Conservation (phyloP, 2,113 vertebrate genomes). For the Ophiodon elongatus region DNA sequence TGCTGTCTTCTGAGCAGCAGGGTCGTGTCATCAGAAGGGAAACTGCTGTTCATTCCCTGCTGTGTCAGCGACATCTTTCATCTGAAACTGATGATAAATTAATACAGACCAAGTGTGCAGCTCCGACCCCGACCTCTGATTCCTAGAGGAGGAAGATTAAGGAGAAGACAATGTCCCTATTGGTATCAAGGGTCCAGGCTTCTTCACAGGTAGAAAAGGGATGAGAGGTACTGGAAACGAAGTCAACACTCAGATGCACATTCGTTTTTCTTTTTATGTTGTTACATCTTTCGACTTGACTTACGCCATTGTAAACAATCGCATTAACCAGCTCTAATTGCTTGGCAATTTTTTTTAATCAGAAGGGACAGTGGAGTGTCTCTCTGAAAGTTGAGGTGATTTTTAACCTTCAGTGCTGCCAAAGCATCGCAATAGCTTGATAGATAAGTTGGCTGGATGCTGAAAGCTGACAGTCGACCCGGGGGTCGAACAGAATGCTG, state of each 20-base stretch:
- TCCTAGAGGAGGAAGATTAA: constrained; percentile 1
- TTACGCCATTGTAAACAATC: neutral
- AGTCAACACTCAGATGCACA: neutral
- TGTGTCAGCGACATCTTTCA: constrained; percentile 23
- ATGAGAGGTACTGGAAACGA: neutral
- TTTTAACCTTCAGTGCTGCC: constrained; percentile 7
- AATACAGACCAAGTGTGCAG: constrained; percentile 12
- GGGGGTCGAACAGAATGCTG: neutral
- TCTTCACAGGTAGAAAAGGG: neutral
- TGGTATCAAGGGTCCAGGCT: constrained; percentile 13
- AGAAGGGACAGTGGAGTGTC: neutral
- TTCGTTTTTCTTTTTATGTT: neutral
- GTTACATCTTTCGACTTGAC: neutral
- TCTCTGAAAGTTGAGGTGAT: neutral
- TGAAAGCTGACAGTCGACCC: neutral
- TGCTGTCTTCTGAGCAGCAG: constrained; percentile 11
- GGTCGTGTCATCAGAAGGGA: constrained; percentile 3
- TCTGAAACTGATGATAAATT: constrained; percentile 20
- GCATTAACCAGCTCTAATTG: neutral
- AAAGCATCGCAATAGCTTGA: neutral
- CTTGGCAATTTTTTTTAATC: neutral
- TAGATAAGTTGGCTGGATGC: neutral
- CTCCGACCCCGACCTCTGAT: constrained; percentile 4
- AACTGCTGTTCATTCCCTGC: constrained; percentile 10
- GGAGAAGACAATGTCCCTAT: neutral